These are phyloP conservation scores for Benthosema pterotum DNA, from an alignment of 2,797 vertebrate genomes.

Conservation along the genomic window DNA sequence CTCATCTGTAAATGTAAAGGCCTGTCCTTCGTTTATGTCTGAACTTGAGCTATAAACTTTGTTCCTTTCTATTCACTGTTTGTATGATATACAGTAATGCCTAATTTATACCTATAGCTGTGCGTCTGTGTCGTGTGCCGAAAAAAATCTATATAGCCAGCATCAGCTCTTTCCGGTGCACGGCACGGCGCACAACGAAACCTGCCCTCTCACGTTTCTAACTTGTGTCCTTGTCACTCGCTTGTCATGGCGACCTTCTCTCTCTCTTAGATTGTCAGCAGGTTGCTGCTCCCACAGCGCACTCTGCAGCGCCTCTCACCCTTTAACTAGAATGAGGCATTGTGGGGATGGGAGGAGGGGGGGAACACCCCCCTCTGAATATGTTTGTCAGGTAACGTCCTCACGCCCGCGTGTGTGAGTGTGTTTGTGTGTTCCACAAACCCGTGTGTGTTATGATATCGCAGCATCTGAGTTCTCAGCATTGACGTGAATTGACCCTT, in stretches of 20 bases:
- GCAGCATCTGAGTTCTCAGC: conserved; percentile 38
- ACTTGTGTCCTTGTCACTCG: conserved; percentile 58
- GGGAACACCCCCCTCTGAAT: conserved; percentile 39
- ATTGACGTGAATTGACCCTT: conserved; percentile 48
- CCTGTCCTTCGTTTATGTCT: conserved; percentile 72
- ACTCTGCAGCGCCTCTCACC: conserved; percentile 65
- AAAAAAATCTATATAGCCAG: too few species aligned
- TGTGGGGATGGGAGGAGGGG: conserved; percentile 56
- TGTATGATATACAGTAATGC: not conserved
- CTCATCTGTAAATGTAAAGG: conserved; percentile 81
- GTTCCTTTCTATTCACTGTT: conserved; percentile 11
- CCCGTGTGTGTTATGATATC: conserved; percentile 13
- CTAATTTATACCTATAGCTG: not conserved
- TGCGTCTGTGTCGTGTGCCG: not conserved
- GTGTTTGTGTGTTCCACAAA: conserved; percentile 1
- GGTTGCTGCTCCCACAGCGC: conserved; percentile 67
- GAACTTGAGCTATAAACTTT: conserved; percentile 33
- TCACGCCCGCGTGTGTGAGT: conserved; percentile 35
- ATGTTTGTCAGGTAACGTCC: conserved; percentile 70
- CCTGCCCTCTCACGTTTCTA: conserved; percentile 52
- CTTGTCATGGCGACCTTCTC: conserved; percentile 58
- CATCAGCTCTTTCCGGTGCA: too few species aligned
- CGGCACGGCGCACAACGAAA: conserved; percentile 1
- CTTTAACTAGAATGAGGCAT: conserved; percentile 70
- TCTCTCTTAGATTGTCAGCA: conserved; percentile 71